These are phyloP conservation scores for Cosmorhoe ocellata DNA, from an alignment of 2,888 invertebrate species.

Conservation along the genomic window DNA sequence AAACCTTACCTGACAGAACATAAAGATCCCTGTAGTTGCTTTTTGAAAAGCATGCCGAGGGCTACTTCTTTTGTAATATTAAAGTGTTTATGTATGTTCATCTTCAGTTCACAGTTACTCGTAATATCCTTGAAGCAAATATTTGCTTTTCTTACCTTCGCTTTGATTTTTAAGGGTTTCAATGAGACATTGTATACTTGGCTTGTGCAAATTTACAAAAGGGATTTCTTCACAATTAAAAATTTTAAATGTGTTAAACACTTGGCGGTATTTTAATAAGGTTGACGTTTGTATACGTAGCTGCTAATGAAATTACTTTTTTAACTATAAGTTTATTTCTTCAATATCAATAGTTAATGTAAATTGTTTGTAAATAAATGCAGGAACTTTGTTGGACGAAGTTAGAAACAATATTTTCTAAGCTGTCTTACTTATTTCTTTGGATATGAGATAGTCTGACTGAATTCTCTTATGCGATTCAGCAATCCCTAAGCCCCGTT, in stretches of 20 bases:
- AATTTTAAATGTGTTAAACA: not conserved
- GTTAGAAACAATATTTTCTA: not conserved
- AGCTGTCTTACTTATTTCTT: not conserved
- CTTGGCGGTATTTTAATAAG: not conserved
- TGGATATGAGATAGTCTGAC: constrained; percentile 6
- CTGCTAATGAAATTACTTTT: too few species aligned
- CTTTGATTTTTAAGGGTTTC: constrained; percentile 27
- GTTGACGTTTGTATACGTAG: too few species aligned
- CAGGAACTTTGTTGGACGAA: not conserved
- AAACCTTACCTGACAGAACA: not conserved
- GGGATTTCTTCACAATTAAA: not conserved
- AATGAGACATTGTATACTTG: constrained; percentile 10
- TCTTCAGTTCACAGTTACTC: constrained; percentile 25
- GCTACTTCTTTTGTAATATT: constrained; percentile 15
- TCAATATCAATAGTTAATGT: too few species aligned
- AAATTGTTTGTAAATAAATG: too few species aligned
- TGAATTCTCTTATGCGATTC: constrained; percentile 7
- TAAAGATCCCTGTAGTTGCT: not conserved
- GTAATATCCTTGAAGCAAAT: constrained; percentile 40
- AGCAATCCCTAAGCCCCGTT: constrained; percentile 12
- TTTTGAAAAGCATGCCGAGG: not conserved
- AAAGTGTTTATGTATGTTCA: constrained; percentile 25
- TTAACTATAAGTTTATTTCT: not conserved
- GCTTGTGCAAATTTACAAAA: constrained; percentile 11
- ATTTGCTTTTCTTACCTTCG: constrained; percentile 33